Conservation (phyloP, 2,797 vertebrate genomes). For the Esox masquinongy region DNA sequence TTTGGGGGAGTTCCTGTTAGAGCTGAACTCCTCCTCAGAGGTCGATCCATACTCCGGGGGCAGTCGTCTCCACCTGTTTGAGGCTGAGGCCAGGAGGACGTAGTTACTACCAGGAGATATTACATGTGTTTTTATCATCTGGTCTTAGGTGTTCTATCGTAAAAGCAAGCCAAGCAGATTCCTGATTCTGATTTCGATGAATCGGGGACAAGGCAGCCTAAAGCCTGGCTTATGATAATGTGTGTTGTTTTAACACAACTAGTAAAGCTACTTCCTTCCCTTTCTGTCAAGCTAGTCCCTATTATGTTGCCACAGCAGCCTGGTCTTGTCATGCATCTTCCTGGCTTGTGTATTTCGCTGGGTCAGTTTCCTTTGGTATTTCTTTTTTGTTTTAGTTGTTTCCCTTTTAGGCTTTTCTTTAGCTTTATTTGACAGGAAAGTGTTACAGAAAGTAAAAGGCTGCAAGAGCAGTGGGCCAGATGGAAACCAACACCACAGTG, state of each 20-base stretch:
- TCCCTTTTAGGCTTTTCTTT: no score
- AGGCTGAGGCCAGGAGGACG: constrained; percentile 48
- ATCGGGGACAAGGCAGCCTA: neutral
- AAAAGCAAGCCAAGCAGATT: neutral
- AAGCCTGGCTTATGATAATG: neutral
- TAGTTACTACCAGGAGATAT: constrained; percentile 16
- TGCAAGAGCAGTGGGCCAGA: no score
- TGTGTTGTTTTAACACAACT: neutral
- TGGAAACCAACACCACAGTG: no score
- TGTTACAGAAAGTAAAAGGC: no score
- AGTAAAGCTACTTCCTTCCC: neutral
- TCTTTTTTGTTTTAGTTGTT: no score
- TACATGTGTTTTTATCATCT: neutral
- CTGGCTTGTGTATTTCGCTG: no score
- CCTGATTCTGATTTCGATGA: neutral
- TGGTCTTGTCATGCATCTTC: no score
- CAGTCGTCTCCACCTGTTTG: constrained; percentile 95
- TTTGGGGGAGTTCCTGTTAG: constrained; percentile 91
- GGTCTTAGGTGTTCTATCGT: neutral
- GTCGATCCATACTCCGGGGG: constrained; percentile 98
- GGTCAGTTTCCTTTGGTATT: no score
- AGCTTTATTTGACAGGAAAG: no score
- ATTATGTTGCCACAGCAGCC: neutral
- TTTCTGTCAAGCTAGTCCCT: neutral
- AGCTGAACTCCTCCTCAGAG: constrained; percentile 98